Conservation (phyloP, 1,140 invertebrate genomes). For the Drosophila pachea region DNA sequence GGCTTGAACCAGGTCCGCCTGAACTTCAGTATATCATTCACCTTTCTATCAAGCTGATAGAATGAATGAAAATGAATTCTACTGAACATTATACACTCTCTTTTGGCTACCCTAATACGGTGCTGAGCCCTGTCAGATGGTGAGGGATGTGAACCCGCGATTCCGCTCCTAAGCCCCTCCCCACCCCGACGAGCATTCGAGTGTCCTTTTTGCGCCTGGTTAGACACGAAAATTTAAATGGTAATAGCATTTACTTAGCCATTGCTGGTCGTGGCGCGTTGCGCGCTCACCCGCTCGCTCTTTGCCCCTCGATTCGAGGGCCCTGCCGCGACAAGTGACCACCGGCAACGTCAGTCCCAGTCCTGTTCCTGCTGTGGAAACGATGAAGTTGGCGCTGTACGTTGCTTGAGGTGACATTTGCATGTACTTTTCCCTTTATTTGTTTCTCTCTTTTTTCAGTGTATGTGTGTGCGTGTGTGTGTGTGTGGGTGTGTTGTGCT, state of each 20-base stretch:
- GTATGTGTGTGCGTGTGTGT: too few relatives aligned
- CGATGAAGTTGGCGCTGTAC: neutral
- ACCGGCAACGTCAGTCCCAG: constrained; percentile 21
- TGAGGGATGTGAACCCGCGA: constrained; percentile 53
- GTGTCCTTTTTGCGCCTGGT: constrained; percentile 66
- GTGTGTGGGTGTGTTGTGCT: constrained; percentile 1
- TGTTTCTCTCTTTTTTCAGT: constrained; percentile 38
- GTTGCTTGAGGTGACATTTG: constrained; percentile 12
- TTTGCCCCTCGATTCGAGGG: constrained; percentile 45
- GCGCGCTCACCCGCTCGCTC: constrained; percentile 1
- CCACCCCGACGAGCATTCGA: constrained; percentile 38
- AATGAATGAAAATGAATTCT: too few relatives aligned
- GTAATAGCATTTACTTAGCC: constrained; percentile 65
- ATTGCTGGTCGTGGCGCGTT: too few relatives aligned
- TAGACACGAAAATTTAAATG: constrained; percentile 68
- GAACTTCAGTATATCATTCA: constrained; percentile 35
- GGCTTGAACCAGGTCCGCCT: neutral
- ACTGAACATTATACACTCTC: neutral
- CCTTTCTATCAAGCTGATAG: neutral
- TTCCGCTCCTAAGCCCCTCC: constrained; percentile 36
- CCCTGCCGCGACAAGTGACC: constrained; percentile 54
- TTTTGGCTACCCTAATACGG: too few relatives aligned
- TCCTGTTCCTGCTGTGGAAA: neutral
- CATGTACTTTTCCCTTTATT: constrained; percentile 16
- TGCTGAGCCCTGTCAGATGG: neutral